Conservation (phyloP, 2,113 vertebrate genomes). For the Isichthys henryi region DNA sequence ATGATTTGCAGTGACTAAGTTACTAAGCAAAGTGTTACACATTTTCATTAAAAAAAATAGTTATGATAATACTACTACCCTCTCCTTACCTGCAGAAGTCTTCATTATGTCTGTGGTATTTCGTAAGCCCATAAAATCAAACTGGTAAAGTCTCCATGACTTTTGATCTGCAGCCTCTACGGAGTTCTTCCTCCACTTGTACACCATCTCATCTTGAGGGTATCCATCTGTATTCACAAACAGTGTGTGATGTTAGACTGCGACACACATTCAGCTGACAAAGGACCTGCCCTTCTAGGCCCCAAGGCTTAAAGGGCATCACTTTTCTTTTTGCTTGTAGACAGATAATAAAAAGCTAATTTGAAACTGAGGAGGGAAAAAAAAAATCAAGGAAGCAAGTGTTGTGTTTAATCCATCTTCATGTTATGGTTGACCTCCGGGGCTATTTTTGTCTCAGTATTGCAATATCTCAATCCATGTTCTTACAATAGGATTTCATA, state of each 20-base stretch:
- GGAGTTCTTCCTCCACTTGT: conserved; percentile 92
- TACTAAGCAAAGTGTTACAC: neutral
- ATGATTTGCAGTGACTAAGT: neutral
- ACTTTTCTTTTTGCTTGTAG: conserved; percentile 39
- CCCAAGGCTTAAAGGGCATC: conserved; percentile 31
- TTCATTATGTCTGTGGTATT: conserved; percentile 82
- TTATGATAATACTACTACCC: neutral
- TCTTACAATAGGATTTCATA: neutral
- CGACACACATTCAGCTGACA: conserved; percentile 40
- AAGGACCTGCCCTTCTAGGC: conserved; percentile 34
- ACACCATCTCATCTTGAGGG: conserved; percentile 91
- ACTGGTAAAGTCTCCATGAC: conserved; percentile 96
- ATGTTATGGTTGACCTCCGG: neutral
- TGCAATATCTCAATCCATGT: neutral
- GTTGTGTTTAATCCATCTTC: conserved; percentile 31
- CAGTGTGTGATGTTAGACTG: conserved; percentile 24
- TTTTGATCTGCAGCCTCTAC: conserved; percentile 91
- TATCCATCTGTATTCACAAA: conserved; percentile 85
- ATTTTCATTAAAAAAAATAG: neutral
- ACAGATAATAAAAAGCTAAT: conserved; percentile 49
- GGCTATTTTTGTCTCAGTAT: neutral
- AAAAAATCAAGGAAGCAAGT: conserved; percentile 31
- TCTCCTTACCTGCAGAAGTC: conserved; percentile 76
- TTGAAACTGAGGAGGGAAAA: conserved; percentile 34
- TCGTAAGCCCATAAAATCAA: conserved; percentile 91